phyloP scores from a whole-genome alignment of 2,797 vertebrate species.

The Ctenopoma multispine region DNA sequence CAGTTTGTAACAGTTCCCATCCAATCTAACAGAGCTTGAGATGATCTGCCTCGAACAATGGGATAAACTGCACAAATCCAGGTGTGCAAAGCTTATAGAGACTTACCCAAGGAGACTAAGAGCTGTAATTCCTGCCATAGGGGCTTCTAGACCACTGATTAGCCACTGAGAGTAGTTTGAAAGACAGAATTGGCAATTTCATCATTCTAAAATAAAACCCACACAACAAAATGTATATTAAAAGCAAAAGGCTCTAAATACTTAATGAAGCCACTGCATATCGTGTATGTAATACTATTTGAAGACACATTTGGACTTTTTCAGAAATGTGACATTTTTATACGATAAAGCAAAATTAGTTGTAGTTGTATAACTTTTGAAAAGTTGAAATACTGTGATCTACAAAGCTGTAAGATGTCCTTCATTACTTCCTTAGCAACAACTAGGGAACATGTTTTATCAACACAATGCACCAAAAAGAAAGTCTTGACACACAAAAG shows the following conservation, averaged over 20 bases:
- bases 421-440: slow-evolving; percentile 39
- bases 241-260: no score
- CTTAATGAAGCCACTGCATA: no score
- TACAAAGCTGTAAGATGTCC: slow-evolving; percentile 20
- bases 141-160: background rate
- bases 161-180: no score
- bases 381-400: background rate
- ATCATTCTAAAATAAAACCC: no score
- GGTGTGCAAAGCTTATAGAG: no score
- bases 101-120: background rate
- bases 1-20: no score
- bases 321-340: background rate
- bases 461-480: slow-evolving; percentile 42
- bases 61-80: background rate
- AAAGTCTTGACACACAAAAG: slow-evolving; percentile 54
- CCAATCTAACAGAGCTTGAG: background rate
- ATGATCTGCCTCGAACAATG: background rate
- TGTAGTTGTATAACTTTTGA: background rate
- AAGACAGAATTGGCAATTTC: no score
- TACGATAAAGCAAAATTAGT: background rate
- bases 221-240: no score
- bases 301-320: background rate
- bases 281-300: no score
- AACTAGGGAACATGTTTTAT: slow-evolving; percentile 35
- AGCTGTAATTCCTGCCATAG: background rate